Evolutionary conservation across 2,888 invertebrate genomes (phyloP).

Genomic region (Smittia sp.): DNA sequence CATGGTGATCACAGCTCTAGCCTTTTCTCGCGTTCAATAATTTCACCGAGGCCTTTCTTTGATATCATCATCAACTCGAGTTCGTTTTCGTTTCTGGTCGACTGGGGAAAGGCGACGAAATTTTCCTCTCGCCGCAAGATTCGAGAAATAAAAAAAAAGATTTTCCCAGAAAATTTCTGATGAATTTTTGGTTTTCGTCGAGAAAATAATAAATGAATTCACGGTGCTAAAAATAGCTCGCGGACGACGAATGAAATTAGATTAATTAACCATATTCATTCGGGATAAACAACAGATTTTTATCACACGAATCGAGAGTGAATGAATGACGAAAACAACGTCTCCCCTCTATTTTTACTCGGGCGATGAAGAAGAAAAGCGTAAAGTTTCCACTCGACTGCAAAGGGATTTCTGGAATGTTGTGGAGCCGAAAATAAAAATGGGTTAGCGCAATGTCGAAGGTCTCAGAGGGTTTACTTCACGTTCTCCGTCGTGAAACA

Average conservation of each 20-base stretch:
- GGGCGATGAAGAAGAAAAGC: not conserved
- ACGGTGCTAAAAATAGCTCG: conserved; percentile 6
- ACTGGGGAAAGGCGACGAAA: no score
- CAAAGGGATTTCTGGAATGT: not conserved
- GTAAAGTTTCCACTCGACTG: not conserved
- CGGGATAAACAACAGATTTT: conserved; percentile 21
- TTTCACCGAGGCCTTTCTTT: no score
- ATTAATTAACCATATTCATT: conserved; percentile 19
- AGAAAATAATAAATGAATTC: conserved; percentile 20
- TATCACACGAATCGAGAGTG: not conserved
- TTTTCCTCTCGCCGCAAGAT: no score
- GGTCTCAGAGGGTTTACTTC: not conserved
- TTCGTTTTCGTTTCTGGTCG: no score
- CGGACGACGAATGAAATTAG: conserved; percentile 18
- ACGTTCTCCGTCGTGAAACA: not conserved
- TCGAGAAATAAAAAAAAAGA: not conserved
- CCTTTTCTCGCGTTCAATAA: no score
- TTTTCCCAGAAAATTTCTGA: not conserved
- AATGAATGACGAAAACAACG: not conserved
- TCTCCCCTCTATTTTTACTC: not conserved
- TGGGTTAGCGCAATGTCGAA: conserved; percentile 2
- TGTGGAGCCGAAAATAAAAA: not conserved
- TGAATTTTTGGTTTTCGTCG: not conserved
- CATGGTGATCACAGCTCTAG: no score
- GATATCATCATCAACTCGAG: no score